Evolutionary conservation across 2,888 invertebrate genomes (phyloP).

Genomic region (Synanthedon myopaeformis): DNA sequence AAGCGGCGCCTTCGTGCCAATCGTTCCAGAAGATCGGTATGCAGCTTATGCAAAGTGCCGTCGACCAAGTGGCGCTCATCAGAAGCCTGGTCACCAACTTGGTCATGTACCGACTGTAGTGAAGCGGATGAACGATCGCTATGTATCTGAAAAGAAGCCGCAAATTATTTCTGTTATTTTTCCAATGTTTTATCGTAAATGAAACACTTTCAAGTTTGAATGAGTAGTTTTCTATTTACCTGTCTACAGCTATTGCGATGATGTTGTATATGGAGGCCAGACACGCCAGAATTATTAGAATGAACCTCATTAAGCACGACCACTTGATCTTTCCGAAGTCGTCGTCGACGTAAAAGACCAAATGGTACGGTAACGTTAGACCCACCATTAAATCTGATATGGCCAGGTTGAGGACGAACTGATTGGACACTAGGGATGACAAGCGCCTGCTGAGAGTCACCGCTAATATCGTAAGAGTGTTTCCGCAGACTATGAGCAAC

Average conservation of each 20-base stretch:
- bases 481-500: conserved; percentile 77
- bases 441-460: conserved; percentile 77
- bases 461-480: conserved; percentile 80
- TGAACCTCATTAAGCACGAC: conserved; percentile 79
- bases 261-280: conserved; percentile 84
- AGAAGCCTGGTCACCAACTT: conserved; percentile 73
- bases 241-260: conserved; percentile 82
- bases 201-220: conserved; percentile 1
- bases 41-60: conserved; percentile 74
- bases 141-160: conserved; percentile 69
- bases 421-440: conserved; percentile 78
- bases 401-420: conserved; percentile 83
- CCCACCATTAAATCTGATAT: conserved; percentile 84
- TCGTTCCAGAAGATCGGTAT: conserved; percentile 84
- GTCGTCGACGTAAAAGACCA: conserved; percentile 77
- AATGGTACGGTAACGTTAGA: conserved; percentile 80
- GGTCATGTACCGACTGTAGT: conserved; percentile 82
- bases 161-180: conserved; percentile 1
- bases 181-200: neutral
- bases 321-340: conserved; percentile 71
- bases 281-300: conserved; percentile 80
- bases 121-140: conserved; percentile 82
- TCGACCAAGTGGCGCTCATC: conserved; percentile 76
- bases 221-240: conserved; percentile 32
- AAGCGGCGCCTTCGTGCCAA: conserved; percentile 72